Conservation (phyloP, 2,113 vertebrate genomes). For the Synchiropus splendidus region DNA sequence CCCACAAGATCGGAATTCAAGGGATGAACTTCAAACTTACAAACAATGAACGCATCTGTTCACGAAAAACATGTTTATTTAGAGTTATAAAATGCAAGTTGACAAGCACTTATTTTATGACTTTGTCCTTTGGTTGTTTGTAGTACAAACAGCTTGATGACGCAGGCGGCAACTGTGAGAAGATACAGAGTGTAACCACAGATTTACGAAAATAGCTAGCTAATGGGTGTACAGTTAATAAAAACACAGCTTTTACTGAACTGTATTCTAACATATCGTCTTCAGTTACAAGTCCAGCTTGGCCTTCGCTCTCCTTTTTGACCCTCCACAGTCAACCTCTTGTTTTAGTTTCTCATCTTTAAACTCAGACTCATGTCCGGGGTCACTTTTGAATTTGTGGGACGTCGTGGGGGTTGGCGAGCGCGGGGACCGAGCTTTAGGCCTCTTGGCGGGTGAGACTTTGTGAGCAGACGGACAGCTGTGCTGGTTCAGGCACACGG, state of each 20-base stretch:
- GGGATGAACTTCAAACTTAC: too few relatives aligned
- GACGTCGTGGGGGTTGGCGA: conserved; percentile 2
- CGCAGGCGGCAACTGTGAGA: too few relatives aligned
- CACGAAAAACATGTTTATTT: too few relatives aligned
- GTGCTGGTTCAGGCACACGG: conserved; percentile 76
- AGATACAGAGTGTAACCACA: too few relatives aligned
- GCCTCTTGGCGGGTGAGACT: conserved; percentile 48
- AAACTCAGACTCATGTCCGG: conserved; percentile 1
- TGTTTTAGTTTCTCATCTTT: conserved; percentile 16
- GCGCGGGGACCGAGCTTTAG: conserved; percentile 18
- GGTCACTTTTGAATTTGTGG: conserved; percentile 25
- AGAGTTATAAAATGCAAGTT: too few relatives aligned
- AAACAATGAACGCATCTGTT: too few relatives aligned
- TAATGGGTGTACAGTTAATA: too few relatives aligned
- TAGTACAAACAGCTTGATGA: too few relatives aligned
- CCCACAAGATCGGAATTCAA: too few relatives aligned
- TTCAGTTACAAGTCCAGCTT: conserved; percentile 1
- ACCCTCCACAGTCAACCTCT: conserved; percentile 8
- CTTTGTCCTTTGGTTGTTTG: too few relatives aligned
- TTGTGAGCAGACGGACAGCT: conserved; percentile 77
- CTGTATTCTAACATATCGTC: background rate
- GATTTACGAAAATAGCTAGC: too few relatives aligned
- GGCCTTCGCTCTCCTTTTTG: conserved; percentile 7
- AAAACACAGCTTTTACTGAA: background rate
- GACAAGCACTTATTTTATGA: too few relatives aligned